phyloP scores from a whole-genome alignment of 2,797 vertebrate genomes.

The Steatocranus sp. region DNA sequence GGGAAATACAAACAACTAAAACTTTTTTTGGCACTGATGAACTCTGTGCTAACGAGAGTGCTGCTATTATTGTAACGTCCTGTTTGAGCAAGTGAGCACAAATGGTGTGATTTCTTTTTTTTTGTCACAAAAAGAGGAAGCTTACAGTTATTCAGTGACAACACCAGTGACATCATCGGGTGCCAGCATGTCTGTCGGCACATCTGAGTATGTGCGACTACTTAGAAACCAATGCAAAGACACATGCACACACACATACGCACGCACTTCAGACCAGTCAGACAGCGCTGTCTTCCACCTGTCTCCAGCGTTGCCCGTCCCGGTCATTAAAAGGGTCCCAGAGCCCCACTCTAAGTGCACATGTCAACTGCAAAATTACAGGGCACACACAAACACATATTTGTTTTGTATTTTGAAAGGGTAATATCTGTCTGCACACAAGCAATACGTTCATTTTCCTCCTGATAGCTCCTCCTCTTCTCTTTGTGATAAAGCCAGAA shows the following conservation, averaged over 20 bases:
- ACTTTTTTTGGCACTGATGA: background rate
- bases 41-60: background rate
- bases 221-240: background rate
- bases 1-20: background rate
- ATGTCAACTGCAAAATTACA: constrained; percentile 75
- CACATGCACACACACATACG: background rate
- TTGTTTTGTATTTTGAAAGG: constrained; percentile 73
- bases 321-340: constrained; percentile 70
- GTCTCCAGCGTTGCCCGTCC: constrained; percentile 68
- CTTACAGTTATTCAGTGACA: constrained; percentile 53
- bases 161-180: constrained; percentile 66
- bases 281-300: constrained; percentile 67
- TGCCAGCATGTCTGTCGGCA: constrained; percentile 66
- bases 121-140: constrained; percentile 32
- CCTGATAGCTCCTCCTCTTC: background rate
- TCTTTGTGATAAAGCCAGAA: constrained; percentile 18
- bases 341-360: constrained; percentile 72
- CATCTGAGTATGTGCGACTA: constrained; percentile 17
- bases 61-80: background rate
- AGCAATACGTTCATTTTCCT: constrained; percentile 45
- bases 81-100: constrained; percentile 17
- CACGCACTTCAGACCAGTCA: constrained; percentile 45
- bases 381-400: constrained; percentile 58
- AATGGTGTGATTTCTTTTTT: constrained; percentile 23
- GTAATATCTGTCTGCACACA: constrained; percentile 69